Conservation (phyloP, 2,888 invertebrate genomes). For the Nomada lathburiana region DNA sequence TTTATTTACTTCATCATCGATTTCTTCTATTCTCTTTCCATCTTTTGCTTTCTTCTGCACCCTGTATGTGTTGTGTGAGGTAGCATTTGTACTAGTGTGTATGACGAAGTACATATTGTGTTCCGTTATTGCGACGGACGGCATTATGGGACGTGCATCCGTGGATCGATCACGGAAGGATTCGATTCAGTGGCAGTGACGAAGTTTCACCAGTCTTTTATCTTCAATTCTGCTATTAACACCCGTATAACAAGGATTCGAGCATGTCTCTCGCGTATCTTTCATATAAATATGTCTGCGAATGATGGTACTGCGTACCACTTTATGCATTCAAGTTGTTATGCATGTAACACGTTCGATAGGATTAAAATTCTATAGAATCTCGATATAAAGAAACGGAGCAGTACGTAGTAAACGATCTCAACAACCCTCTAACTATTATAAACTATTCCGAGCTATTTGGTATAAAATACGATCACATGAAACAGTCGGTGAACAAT, state of each 20-base stretch:
- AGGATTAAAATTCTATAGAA: too few species aligned
- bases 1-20: constrained; percentile 7
- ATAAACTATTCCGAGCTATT: constrained; percentile 36
- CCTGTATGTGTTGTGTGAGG: constrained; percentile 83
- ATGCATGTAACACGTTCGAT: too few species aligned
- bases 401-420: constrained; percentile 24
- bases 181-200: constrained; percentile 47
- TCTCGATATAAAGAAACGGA: constrained; percentile 6
- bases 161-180: constrained; percentile 26
- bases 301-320: neutral
- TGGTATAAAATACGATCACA: constrained; percentile 32
- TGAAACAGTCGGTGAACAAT: constrained; percentile 17
- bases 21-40: constrained; percentile 43
- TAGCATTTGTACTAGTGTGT: constrained; percentile 83
- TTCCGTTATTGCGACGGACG: constrained; percentile 69
- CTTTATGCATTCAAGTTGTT: neutral
- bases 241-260: constrained; percentile 6
- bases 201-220: constrained; percentile 49
- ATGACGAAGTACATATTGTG: constrained; percentile 76
- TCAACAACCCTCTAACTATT: constrained; percentile 31
- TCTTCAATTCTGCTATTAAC: constrained; percentile 1
- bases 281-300: neutral
- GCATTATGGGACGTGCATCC: constrained; percentile 43
- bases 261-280: neutral
- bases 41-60: constrained; percentile 77